Percentiles rank a stretch among this genome's conserved stretches.
phyloP scores from a whole-genome alignment of 2,113 vertebrate species.

The Sialia sialis region DNA sequence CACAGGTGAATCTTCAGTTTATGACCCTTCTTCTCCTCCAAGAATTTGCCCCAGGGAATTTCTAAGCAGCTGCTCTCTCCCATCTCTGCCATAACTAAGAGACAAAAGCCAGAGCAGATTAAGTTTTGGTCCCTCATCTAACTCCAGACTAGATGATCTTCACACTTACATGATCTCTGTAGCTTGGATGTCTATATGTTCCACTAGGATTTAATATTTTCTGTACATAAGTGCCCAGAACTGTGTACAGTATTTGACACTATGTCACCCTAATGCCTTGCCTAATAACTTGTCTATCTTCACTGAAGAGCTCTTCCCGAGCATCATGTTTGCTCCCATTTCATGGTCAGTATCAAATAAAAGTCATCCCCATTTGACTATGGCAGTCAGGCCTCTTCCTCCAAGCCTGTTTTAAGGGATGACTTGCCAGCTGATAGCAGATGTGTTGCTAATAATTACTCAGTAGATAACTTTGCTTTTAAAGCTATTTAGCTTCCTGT shows the following conservation, averaged over 20 bases:
- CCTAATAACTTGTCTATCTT: not conserved
- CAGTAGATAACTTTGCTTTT: not conserved
- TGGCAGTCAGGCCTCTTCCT: not conserved
- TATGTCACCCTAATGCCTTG: not conserved
- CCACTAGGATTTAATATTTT: not conserved
- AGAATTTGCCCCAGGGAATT: not conserved
- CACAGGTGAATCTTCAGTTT: not conserved
- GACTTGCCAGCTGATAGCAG: not conserved
- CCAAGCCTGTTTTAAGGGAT: not conserved
- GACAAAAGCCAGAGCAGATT: not conserved
- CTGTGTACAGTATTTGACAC: not conserved
- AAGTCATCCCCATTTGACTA: not conserved
- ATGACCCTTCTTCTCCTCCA: not conserved
- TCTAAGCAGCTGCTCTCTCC: not conserved
- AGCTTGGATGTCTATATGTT: not conserved
- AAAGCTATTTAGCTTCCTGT: constrained; percentile 14
- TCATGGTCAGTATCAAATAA: not conserved
- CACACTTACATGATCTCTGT: not conserved
- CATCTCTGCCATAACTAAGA: not conserved
- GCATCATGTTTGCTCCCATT: not conserved
- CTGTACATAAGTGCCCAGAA: not conserved
- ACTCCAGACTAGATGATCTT: not conserved
- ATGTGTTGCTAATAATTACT: not conserved
- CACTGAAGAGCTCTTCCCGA: not conserved
- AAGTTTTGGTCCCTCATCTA: not conserved